Conservation (phyloP, 1,140 invertebrate species). For the Neotoxoptera formosana region DNA sequence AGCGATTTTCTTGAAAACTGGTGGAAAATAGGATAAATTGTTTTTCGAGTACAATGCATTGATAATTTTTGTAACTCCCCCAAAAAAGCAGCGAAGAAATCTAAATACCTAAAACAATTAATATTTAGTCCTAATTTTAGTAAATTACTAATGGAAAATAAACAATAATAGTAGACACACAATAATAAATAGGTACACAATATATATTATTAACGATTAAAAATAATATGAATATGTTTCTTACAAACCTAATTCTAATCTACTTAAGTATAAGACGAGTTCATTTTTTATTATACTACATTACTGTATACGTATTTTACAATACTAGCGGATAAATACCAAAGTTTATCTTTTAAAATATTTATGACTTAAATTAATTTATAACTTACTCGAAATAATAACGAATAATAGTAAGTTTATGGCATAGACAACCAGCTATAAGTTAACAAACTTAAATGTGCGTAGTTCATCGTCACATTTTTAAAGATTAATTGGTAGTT, state of each 20-base stretch:
- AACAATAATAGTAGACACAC: not conserved
- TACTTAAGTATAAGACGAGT: not conserved
- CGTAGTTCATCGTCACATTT: not conserved
- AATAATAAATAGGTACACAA: not conserved
- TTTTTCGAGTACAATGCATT: not conserved
- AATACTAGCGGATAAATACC: not conserved
- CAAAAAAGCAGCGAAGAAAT: not conserved
- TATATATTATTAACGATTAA: not conserved
- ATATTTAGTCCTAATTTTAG: not conserved
- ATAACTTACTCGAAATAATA: not conserved
- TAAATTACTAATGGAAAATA: not conserved
- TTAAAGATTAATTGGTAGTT: not conserved
- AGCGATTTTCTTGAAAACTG: not conserved
- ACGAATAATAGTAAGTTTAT: not conserved
- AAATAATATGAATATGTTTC: not conserved
- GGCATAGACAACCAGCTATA: not conserved
- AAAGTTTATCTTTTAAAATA: not conserved
- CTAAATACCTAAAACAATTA: not conserved
- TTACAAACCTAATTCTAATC: not conserved
- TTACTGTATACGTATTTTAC: not conserved
- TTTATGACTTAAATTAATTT: conserved; percentile 27
- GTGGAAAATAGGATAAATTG: not conserved
- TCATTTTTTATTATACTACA: not conserved
- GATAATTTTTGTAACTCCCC: not conserved
- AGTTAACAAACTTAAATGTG: not conserved